phyloP scores from a whole-genome alignment of 1,140 invertebrate genomes.

The Bombus breviceps region DNA sequence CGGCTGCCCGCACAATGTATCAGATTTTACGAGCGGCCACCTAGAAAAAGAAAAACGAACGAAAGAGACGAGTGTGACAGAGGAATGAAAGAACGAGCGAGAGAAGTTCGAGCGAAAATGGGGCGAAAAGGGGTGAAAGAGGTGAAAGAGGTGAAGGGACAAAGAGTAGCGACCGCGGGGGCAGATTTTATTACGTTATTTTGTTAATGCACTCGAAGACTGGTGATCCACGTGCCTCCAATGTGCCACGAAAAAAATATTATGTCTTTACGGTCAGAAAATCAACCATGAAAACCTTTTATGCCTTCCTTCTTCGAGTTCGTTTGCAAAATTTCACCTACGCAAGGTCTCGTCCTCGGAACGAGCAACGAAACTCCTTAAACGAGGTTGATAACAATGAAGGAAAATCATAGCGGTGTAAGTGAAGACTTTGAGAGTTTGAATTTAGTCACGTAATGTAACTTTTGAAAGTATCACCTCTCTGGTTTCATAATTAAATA shows the following conservation, averaged over 20 bases:
- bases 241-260: constrained; percentile 63
- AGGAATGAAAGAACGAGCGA: not conserved
- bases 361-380: not conserved
- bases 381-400: not conserved
- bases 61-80: constrained; percentile 1
- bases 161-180: constrained; percentile 41
- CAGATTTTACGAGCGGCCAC: constrained; percentile 75
- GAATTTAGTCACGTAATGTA: no score
- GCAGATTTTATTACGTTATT: constrained; percentile 82
- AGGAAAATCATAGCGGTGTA: not conserved
- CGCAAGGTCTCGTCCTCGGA: not conserved
- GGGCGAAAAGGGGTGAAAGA: not conserved
- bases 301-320: constrained; percentile 48
- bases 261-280: constrained; percentile 64
- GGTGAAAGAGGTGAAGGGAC: constrained; percentile 2
- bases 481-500: not conserved
- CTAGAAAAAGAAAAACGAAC: constrained; percentile 59
- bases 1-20: constrained; percentile 73
- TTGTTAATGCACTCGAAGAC: constrained; percentile 77
- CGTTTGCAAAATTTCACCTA: constrained; percentile 40
- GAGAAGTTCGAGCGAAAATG: not conserved
- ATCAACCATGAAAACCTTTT: constrained; percentile 73
- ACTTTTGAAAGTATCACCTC: not conserved
- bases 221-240: constrained; percentile 46
- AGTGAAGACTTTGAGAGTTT: not conserved